Percentiles rank a stretch among this genome's conserved stretches.
Evolutionary conservation across 2,797 vertebrate genomes (phyloP).

Genomic region (Smutsia temminckii): DNA sequence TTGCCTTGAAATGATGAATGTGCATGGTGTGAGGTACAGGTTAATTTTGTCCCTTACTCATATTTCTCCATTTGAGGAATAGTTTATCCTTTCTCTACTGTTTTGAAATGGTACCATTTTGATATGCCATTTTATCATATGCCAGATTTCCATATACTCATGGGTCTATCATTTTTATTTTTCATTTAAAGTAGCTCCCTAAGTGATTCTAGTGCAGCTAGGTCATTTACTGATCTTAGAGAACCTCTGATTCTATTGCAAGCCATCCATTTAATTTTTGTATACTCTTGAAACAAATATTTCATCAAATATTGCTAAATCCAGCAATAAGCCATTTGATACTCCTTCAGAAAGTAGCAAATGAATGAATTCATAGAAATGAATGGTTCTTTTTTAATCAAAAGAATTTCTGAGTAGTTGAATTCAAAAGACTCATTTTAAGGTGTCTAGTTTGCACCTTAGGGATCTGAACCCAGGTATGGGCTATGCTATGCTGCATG

Average conservation of each 20-base stretch:
- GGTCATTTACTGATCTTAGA: not conserved
- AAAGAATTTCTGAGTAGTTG: conserved; percentile 4
- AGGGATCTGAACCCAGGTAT: not conserved
- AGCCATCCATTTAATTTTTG: not conserved
- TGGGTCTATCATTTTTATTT: not conserved
- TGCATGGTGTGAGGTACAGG: not conserved
- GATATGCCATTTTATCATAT: not conserved
- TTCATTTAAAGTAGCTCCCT: not conserved
- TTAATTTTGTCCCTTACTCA: not conserved
- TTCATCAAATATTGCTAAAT: not conserved
- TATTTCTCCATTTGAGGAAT: not conserved
- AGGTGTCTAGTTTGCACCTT: not conserved
- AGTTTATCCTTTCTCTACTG: not conserved
- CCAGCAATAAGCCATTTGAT: not conserved
- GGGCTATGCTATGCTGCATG: not conserved
- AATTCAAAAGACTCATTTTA: not conserved
- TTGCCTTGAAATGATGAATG: not conserved
- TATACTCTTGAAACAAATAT: not conserved
- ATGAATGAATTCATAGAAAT: not conserved
- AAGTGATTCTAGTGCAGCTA: not conserved
- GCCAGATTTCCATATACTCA: not conserved
- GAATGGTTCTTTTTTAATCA: not conserved
- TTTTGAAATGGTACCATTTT: not conserved
- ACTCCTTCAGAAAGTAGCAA: conserved; percentile 22
- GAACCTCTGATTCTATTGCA: not conserved